A percentile compares a stretch with the other conserved stretches of the same genome.
These are phyloP conservation scores for Zaprionus lineosus DNA, from an alignment of 2,888 invertebrate species.

Conservation along the genomic window DNA sequence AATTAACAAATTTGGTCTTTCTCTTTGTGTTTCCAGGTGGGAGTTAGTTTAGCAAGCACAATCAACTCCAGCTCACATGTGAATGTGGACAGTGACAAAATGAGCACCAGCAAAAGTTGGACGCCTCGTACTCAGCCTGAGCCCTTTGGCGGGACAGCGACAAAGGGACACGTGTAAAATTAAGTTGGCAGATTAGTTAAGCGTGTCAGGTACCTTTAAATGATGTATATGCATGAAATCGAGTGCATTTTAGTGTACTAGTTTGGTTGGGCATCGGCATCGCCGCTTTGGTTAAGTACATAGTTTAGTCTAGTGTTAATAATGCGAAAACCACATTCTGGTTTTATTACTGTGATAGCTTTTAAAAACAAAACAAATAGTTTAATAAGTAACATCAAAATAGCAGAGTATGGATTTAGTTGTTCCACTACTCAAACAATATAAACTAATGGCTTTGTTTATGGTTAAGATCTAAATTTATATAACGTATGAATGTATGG, in stretches of 20 bases:
- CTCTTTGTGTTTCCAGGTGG: constrained; percentile 60
- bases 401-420: constrained; percentile 28
- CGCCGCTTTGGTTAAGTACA: constrained; percentile 48
- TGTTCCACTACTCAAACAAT: constrained; percentile 9
- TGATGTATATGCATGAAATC: constrained; percentile 19
- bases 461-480: constrained; percentile 16
- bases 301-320: constrained; percentile 43
- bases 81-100: constrained; percentile 12
- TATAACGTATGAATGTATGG: constrained; percentile 32
- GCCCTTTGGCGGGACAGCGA: constrained; percentile 16
- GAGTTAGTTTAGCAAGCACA: constrained; percentile 56
- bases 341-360: constrained; percentile 65
- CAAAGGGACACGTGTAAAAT: constrained; percentile 32
- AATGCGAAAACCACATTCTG: constrained; percentile 37
- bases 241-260: constrained; percentile 22
- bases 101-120: constrained; percentile 42
- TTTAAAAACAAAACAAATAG: constrained; percentile 25
- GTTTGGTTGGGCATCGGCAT: constrained; percentile 51
- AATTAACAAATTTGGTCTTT: constrained; percentile 39
- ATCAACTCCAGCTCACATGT: constrained; percentile 36
- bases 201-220: constrained; percentile 49
- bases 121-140: constrained; percentile 36
- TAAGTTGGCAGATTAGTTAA: constrained; percentile 36
- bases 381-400: constrained; percentile 10
- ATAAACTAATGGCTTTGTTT: constrained; percentile 34